A percentile compares a stretch with the other conserved stretches of the same genome.
Conservation (phyloP, 2,113 vertebrate genomes). For the Dicrurus megarhynchus region DNA sequence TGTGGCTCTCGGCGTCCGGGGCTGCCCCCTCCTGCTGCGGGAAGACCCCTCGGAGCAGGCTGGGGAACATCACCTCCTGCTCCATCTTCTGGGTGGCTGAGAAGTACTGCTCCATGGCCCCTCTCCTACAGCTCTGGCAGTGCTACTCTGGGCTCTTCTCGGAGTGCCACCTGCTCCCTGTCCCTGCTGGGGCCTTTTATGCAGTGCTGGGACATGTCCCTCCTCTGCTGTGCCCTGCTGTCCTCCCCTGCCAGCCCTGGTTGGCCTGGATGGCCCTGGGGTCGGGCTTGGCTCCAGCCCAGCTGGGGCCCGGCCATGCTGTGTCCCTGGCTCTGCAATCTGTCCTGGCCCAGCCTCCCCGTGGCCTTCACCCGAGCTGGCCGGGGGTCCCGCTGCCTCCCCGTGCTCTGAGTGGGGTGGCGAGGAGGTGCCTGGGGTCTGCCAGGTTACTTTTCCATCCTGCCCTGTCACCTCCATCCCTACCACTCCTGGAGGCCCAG, state of each 20-base stretch:
- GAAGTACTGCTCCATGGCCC: conserved; percentile 78
- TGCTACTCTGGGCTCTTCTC: conserved; percentile 26
- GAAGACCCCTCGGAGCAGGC: conserved; percentile 81
- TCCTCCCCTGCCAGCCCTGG: neutral
- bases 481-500: neutral
- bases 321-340: neutral
- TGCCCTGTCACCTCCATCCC: neutral
- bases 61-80: conserved; percentile 88
- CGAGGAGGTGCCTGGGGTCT: neutral
- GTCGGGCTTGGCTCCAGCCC: neutral
- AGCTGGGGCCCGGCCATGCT: accelerated
- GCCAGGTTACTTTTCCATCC: neutral
- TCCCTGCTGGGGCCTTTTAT: neutral
- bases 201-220: accelerated
- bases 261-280: accelerated
- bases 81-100: conserved; percentile 83
- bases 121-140: conserved; percentile 51
- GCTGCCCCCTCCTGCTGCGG: neutral
- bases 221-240: neutral
- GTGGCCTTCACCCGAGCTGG: neutral
- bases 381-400: accelerated
- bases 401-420: accelerated
- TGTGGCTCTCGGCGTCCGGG: neutral
- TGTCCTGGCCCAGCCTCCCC: neutral
- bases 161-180: neutral